phyloP scores from a whole-genome alignment of 1,140 invertebrate species.

The Lepidotrigona ventralis region DNA sequence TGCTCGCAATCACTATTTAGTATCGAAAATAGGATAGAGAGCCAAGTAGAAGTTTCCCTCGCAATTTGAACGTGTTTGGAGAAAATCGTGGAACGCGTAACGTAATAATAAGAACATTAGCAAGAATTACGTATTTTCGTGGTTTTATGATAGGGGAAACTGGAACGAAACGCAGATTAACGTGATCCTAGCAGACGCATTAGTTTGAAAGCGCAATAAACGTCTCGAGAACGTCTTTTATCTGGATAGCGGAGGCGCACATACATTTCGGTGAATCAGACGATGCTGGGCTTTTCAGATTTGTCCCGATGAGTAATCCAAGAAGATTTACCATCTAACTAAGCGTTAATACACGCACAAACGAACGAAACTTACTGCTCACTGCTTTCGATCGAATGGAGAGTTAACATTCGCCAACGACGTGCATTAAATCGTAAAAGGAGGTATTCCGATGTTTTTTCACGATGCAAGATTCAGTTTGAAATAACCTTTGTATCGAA shows the following conservation, averaged over 20 bases:
- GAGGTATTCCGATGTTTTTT: too few relatives aligned
- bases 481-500: background rate
- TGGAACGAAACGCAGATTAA: background rate
- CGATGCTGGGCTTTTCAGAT: conserved; percentile 15
- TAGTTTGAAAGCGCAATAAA: conserved; percentile 25
- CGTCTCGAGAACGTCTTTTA: background rate
- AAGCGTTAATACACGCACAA: background rate
- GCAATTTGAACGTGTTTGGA: background rate
- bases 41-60: background rate
- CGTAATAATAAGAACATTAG: background rate
- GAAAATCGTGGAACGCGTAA: background rate
- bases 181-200: background rate
- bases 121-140: background rate
- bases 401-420: background rate
- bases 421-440: background rate
- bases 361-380: background rate
- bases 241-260: background rate
- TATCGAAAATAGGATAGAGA: background rate
- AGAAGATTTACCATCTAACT: background rate
- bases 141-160: background rate
- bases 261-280: conserved; percentile 17
- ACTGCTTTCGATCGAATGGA: background rate
- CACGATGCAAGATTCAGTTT: background rate
- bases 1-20: too few relatives aligned
- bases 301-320: conserved; percentile 41